phyloP scores from a whole-genome alignment of 2,797 vertebrate genomes.

The Halcyon leucocephala region DNA sequence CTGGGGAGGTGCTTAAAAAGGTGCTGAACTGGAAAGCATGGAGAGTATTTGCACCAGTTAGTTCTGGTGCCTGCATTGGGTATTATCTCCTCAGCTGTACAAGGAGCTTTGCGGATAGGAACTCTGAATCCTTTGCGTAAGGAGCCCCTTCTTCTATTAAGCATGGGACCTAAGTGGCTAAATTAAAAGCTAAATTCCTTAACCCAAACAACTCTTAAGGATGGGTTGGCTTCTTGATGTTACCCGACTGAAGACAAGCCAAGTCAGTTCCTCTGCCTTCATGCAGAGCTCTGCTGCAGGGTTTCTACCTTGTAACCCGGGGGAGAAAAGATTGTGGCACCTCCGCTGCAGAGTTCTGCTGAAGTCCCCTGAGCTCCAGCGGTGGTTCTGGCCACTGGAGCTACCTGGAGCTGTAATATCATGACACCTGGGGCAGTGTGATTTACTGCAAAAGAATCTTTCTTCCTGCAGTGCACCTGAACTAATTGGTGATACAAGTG shows the following conservation, averaged over 20 bases:
- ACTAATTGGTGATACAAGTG: background rate
- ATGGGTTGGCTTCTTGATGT: background rate
- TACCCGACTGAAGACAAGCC: background rate
- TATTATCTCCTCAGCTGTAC: rapidly evolving
- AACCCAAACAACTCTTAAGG: background rate
- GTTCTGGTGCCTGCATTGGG: background rate
- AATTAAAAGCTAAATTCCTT: background rate
- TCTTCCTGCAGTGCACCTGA: background rate
- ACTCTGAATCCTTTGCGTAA: background rate
- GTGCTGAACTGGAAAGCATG: background rate
- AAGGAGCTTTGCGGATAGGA: background rate
- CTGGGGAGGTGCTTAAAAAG: rapidly evolving
- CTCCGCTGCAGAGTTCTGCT: rapidly evolving
- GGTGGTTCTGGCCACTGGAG: background rate
- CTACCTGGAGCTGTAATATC: background rate
- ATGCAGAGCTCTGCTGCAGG: background rate
- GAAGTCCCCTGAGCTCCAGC: rapidly evolving
- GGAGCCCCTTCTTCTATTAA: background rate
- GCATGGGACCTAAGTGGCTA: background rate
- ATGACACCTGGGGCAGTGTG: rapidly evolving
- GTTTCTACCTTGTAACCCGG: background rate
- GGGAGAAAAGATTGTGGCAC: rapidly evolving
- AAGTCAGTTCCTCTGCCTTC: background rate
- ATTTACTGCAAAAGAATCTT: background rate
- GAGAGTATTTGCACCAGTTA: background rate